A percentile compares a stretch with the other conserved stretches of the same genome.
phyloP scores from a whole-genome alignment of 2,113 vertebrate species.

The Alexandromys fortis region DNA sequence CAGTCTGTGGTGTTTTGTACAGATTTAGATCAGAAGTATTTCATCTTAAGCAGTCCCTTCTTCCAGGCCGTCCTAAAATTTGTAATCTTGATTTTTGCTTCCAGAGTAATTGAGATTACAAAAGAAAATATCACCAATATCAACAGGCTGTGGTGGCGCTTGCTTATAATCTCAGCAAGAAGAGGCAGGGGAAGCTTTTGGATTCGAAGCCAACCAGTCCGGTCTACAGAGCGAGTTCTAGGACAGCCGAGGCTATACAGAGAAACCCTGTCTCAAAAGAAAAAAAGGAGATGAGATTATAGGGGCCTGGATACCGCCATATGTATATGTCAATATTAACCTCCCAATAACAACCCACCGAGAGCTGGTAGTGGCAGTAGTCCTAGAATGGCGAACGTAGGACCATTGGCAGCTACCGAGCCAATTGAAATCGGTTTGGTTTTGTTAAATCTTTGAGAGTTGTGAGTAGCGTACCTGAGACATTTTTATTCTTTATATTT shows the following conservation, averaged over 20 bases:
- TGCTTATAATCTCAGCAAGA: neutral
- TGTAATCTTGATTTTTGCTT: neutral
- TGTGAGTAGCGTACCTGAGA: neutral
- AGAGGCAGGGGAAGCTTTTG: neutral
- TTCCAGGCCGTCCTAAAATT: neutral
- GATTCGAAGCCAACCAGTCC: neutral
- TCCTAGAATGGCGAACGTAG: too few relatives aligned
- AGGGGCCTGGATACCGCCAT: neutral
- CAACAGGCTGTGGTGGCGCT: accelerated
- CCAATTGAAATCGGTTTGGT: neutral
- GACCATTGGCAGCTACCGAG: too few relatives aligned
- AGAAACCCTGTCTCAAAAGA: neutral
- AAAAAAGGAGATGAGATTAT: neutral
- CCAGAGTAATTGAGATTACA: neutral
- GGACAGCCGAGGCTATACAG: neutral
- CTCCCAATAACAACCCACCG: neutral
- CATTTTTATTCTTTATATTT: neutral
- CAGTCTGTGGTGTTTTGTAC: too few relatives aligned
- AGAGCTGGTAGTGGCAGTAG: neutral
- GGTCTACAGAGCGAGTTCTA: neutral
- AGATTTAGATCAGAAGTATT: neutral
- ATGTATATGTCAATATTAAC: neutral
- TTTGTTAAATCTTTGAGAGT: neutral
- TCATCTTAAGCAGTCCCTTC: neutral
- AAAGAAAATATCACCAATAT: neutral